These are phyloP conservation scores for Temnopleurus reevesii DNA, from an alignment of 53 echinoderm and acorn worm species.

Conservation along the genomic window DNA sequence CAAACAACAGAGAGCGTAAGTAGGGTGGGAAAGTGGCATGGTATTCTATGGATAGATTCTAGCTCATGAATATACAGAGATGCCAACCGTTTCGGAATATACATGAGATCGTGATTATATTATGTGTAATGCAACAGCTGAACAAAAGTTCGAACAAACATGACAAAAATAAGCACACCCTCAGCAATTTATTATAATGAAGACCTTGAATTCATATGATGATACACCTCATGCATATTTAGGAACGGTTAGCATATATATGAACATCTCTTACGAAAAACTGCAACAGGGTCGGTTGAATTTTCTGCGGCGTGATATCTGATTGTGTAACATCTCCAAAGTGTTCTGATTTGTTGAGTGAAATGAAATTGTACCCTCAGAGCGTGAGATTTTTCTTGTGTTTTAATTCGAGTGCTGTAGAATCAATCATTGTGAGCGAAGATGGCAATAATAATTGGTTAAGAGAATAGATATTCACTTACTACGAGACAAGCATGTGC, in stretches of 20 bases:
- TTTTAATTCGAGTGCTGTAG: constrained; percentile 3
- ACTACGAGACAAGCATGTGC: background rate
- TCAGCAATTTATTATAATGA: too few relatives aligned
- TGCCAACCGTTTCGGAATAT: background rate
- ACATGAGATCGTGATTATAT: too few relatives aligned
- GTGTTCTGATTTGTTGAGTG: background rate
- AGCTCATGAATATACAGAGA: background rate
- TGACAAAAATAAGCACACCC: too few relatives aligned
- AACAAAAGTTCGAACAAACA: too few relatives aligned
- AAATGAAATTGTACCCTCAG: constrained; percentile 2
- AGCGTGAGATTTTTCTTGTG: background rate
- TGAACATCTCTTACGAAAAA: too few relatives aligned
- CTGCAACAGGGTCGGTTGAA: too few relatives aligned
- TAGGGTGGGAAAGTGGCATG: background rate
- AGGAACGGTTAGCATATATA: too few relatives aligned
- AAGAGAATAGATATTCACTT: constrained; percentile 2
- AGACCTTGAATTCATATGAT: too few relatives aligned
- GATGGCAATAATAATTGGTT: background rate
- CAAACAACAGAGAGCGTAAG: background rate
- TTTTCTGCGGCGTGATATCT: background rate
- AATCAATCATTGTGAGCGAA: background rate
- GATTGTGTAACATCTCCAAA: background rate
- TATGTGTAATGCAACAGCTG: too few relatives aligned
- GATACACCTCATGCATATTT: too few relatives aligned
- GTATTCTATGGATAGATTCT: background rate